phyloP scores from a whole-genome alignment of 2,797 vertebrate genomes.

The Neosilurus hyrtlii region DNA sequence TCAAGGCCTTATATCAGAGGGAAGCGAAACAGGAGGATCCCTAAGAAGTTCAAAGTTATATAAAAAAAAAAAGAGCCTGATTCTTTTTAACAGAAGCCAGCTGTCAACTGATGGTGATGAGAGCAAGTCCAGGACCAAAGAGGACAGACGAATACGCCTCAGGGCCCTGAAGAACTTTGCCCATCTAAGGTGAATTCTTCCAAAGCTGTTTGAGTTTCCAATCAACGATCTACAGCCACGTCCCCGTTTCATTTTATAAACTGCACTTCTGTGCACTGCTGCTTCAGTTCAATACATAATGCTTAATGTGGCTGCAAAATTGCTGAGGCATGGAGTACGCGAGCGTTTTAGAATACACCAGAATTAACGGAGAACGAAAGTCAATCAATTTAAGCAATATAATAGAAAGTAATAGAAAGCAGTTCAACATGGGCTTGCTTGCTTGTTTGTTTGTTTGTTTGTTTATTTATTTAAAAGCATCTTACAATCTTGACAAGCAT shows the following conservation, averaged over 20 bases:
- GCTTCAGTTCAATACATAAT: constrained; percentile 8
- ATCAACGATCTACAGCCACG: constrained; percentile 33
- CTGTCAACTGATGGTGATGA: constrained; percentile 27
- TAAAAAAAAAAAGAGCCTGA: constrained; percentile 13
- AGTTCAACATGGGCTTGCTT: background rate
- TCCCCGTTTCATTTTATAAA: constrained; percentile 8
- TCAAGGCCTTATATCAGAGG: constrained; percentile 23
- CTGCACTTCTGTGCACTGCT: background rate
- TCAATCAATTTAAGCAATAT: constrained; percentile 13
- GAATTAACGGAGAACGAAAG: background rate
- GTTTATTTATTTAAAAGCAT: too few species aligned
- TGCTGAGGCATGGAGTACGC: background rate
- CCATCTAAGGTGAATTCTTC: constrained; percentile 33
- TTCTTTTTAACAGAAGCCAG: constrained; percentile 36
- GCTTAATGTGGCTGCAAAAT: constrained; percentile 8
- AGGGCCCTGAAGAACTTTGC: constrained; percentile 27
- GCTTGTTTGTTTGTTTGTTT: too few species aligned
- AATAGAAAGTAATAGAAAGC: constrained; percentile 1
- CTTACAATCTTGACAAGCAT: background rate
- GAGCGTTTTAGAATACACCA: constrained; percentile 17
- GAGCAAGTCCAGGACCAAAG: constrained; percentile 4
- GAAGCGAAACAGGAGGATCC: constrained; percentile 31
- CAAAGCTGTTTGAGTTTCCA: constrained; percentile 4
- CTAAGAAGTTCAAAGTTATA: constrained; percentile 27
- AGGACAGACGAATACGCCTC: constrained; percentile 4